A percentile compares a stretch with the other conserved stretches of the same genome.
Conservation (phyloP, 2,797 vertebrate genomes). For the Philypnodon macrostomus region DNA sequence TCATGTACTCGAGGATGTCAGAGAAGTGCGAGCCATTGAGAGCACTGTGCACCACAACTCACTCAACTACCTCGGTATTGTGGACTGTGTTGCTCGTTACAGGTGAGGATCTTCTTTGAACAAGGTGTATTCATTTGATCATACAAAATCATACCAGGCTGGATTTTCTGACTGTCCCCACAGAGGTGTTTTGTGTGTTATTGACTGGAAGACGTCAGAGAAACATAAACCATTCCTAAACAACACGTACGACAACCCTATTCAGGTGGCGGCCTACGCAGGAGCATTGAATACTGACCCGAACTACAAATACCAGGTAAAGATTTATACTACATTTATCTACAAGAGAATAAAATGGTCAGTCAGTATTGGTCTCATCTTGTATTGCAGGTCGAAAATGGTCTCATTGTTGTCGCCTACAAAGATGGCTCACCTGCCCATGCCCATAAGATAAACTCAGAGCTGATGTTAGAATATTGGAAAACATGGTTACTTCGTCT, state of each 20-base stretch:
- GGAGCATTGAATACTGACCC: conserved; percentile 89
- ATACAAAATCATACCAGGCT: neutral
- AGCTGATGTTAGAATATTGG: conserved; percentile 86
- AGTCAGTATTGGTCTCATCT: neutral
- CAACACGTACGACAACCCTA: conserved; percentile 92
- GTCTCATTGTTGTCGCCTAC: conserved; percentile 93
- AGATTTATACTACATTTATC: neutral
- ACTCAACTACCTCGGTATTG: conserved; percentile 86
- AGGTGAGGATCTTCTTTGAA: conserved; percentile 80
- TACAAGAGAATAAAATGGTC: neutral
- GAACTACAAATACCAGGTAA: conserved; percentile 91
- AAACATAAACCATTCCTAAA: conserved; percentile 86
- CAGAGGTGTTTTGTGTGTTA: conserved; percentile 88
- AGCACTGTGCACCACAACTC: conserved; percentile 83
- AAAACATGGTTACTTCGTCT: conserved; percentile 87
- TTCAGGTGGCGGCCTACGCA: conserved; percentile 92
- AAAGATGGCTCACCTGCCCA: conserved; percentile 91
- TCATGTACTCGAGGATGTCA: conserved; percentile 82
- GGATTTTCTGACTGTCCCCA: conserved; percentile 6
- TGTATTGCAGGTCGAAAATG: conserved; percentile 82
- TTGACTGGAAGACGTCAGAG: conserved; percentile 98
- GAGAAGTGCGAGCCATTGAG: conserved; percentile 84
- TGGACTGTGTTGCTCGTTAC: conserved; percentile 92
- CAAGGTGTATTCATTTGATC: neutral
- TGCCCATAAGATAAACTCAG: conserved; percentile 79